phyloP scores from a whole-genome alignment of 2,888 invertebrate genomes.

The Hylaea fasciaria region DNA sequence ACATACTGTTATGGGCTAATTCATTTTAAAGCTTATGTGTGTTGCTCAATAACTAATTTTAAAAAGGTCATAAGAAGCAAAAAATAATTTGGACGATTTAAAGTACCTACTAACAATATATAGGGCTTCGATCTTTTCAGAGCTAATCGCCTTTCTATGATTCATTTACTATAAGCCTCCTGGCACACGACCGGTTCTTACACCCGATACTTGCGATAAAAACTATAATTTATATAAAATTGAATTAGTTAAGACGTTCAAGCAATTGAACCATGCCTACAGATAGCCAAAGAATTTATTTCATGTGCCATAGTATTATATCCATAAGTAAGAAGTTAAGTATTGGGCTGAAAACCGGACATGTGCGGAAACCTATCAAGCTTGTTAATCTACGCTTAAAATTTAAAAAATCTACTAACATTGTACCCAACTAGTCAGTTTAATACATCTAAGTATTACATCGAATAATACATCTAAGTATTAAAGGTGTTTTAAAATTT shows the following conservation, averaged over 20 bases:
- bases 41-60: constrained; percentile 3
- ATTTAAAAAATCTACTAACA: not conserved
- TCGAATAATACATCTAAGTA: too few relatives aligned
- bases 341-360: too few relatives aligned
- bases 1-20: not conserved
- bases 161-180: not conserved
- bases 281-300: too few relatives aligned
- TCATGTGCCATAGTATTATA: too few relatives aligned
- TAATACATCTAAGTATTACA: too few relatives aligned
- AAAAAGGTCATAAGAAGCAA: not conserved
- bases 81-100: not conserved
- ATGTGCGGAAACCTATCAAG: too few relatives aligned
- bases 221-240: too few relatives aligned
- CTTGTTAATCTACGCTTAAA: not conserved
- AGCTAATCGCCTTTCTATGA: not conserved
- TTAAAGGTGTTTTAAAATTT: constrained; percentile 13
- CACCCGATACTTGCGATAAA: too few relatives aligned
- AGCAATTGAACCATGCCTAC: too few relatives aligned
- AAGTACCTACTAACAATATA: not conserved
- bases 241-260: too few relatives aligned
- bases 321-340: too few relatives aligned
- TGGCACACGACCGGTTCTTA: not conserved
- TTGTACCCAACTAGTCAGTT: not conserved
- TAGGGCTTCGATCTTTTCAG: not conserved
- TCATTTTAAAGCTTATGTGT: constrained; percentile 20